Conservation (phyloP, 1,140 invertebrate species). For the Drosophila azteca region DNA sequence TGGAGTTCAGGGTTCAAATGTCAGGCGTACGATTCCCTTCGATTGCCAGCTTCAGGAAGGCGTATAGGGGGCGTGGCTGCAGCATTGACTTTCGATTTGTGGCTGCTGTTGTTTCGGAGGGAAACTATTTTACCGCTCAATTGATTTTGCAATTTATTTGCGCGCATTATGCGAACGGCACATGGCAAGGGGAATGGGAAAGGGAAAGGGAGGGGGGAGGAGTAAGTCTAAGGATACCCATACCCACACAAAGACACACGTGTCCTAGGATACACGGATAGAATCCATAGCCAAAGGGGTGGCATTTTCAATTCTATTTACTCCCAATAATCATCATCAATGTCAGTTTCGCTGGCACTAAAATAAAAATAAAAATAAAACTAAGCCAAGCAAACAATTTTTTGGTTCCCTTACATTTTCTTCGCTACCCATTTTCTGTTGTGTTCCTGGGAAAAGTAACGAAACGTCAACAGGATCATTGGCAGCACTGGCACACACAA, state of each 20-base stretch:
- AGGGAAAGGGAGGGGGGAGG: not conserved
- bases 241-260: constrained; percentile 33
- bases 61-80: constrained; percentile 12
- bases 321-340: constrained; percentile 83
- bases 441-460: constrained; percentile 16
- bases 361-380: constrained; percentile 60
- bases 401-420: constrained; percentile 15
- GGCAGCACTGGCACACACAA: constrained; percentile 54
- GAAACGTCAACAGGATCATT: constrained; percentile 74
- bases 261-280: constrained; percentile 32
- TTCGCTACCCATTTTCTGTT: not conserved
- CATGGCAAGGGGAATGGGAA: not conserved
- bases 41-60: constrained; percentile 10
- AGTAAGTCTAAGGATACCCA: not conserved
- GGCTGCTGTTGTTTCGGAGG: constrained; percentile 36
- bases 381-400: constrained; percentile 47
- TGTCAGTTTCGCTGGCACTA: constrained; percentile 79
- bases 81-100: constrained; percentile 57
- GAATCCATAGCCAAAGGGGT: constrained; percentile 11
- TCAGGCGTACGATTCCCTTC: constrained; percentile 23
- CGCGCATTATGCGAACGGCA: constrained; percentile 66
- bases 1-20: constrained; percentile 1
- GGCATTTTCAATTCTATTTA: constrained; percentile 83
- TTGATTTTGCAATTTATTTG: constrained; percentile 83
- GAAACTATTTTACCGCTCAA: constrained; percentile 83